Base-by-base conservation (phyloP, 2,888 invertebrate species). In the Diachrysia chrysitis region DNA sequence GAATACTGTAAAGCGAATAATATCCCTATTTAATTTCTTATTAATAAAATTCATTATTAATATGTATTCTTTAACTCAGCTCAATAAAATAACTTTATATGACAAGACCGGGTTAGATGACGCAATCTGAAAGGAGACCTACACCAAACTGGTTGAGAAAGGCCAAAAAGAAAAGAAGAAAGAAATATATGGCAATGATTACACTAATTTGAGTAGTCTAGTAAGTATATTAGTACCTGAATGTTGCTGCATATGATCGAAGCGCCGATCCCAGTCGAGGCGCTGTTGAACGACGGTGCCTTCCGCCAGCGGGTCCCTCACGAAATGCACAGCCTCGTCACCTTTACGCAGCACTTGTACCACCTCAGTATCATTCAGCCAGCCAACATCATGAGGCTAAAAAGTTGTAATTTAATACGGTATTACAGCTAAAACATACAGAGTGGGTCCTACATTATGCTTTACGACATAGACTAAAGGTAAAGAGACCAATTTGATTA, bases 201-300 rank as follows among this genome's bases (percentile, higher is more conserved):
- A n/a, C n/a, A n/a, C n/a, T n/a, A n/a, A n/a, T n/a, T n/a, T n/a
- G n/a, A n/a, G n/a, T n/a, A n/a, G n/a, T n/a, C n/a, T n/a, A n/a
- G n/a, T n/a, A n/a, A n/a, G n/a, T n/a, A n/a, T n/a, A n/a, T 16
- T 14, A 0, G 3, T n/a, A 97, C 98, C 98, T 84, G 98, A 98
- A 94, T 98, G 98, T 85, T 98, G 98, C 86, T 98, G 98, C 98
- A 98, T 98, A 85, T 98, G 98, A 88, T 98, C 98, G 87, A 98
- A 97, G 60, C 98, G 93, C 69, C 98, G 95, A 0, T 95, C 90
- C 98, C 98, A 98, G 87, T 98, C 96, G 6, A 98, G 87, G 25
- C 87, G 93, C 85, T 97, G 96, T 12, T 92, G 89, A 0, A 98
- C 98, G 51, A 92, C 88, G 0, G 96, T 91, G 0, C 97, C 98